phyloP scores from a whole-genome alignment of 1,140 invertebrate genomes.

The Holcopasites calliopsidis region DNA sequence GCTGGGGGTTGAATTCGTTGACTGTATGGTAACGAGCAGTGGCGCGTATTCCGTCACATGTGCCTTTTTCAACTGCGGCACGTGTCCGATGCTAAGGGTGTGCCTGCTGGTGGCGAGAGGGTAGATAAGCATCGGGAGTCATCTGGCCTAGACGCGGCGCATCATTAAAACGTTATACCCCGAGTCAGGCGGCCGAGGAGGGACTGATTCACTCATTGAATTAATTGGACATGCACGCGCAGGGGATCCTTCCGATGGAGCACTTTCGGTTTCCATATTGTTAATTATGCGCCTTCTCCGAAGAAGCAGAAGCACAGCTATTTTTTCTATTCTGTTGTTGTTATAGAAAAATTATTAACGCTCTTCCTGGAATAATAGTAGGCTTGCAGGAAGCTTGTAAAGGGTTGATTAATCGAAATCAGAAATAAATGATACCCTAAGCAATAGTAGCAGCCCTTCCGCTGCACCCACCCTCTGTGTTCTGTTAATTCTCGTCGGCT shows the following conservation, averaged over 20 bases:
- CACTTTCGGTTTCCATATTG: conserved; percentile 25
- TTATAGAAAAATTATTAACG: too few species aligned
- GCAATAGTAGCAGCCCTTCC: too few species aligned
- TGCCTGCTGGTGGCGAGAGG: conserved; percentile 74
- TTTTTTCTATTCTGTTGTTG: too few species aligned
- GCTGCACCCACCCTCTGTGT: conserved; percentile 12
- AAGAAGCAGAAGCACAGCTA: neutral
- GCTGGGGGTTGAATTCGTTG: conserved; percentile 35
- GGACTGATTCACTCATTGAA: conserved; percentile 73
- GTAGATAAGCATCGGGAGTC: conserved; percentile 78
- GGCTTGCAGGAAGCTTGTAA: conserved; percentile 21
- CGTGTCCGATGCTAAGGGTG: conserved; percentile 70
- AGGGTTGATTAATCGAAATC: conserved; percentile 59
- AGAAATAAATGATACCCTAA: conserved; percentile 54
- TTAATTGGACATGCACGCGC: conserved; percentile 72
- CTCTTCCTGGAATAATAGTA: too few species aligned
- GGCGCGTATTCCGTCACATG: conserved; percentile 74
- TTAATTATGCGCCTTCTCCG: conserved; percentile 28
- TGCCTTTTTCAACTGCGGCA: conserved; percentile 68
- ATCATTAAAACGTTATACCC: conserved; percentile 75
- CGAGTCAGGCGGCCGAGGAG: conserved; percentile 43
- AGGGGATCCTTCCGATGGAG: conserved; percentile 52
- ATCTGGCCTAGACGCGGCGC: conserved; percentile 71
- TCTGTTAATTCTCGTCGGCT: conserved; percentile 30
- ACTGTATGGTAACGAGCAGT: conserved; percentile 43